phyloP scores from a whole-genome alignment of 2,113 vertebrate species.

The Oncorhynchus masou region DNA sequence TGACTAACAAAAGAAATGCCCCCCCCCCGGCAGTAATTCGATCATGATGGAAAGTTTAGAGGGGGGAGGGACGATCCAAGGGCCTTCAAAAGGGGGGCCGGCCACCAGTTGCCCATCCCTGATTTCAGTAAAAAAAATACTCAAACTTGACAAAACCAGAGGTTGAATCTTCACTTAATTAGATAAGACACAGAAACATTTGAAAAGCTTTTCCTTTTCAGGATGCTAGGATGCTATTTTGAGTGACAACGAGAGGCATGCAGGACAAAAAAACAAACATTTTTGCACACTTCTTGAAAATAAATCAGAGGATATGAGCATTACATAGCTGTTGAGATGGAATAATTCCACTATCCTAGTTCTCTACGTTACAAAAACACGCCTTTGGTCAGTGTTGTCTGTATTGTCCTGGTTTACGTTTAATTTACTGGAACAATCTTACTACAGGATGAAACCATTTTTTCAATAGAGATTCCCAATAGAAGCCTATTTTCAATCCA shows the following conservation, averaged over 20 bases:
- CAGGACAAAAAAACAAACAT: slow-evolving; percentile 51
- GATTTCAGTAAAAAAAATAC: slow-evolving; percentile 45
- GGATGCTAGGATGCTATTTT: slow-evolving; percentile 49
- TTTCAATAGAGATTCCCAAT: too few relatives aligned
- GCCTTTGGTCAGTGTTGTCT: slow-evolving; percentile 68
- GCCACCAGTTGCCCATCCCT: too few relatives aligned
- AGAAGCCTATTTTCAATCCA: too few relatives aligned
- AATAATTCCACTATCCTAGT: slow-evolving; percentile 60
- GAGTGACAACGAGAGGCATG: slow-evolving; percentile 64
- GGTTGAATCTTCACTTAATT: slow-evolving; percentile 60
- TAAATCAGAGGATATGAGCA: slow-evolving; percentile 50
- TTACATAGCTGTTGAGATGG: slow-evolving; percentile 63
- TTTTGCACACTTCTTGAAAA: slow-evolving; percentile 57
- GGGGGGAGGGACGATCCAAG: too few relatives aligned
- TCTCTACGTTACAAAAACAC: slow-evolving; percentile 57
- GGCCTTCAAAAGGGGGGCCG: too few relatives aligned
- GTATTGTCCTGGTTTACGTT: slow-evolving; percentile 36
- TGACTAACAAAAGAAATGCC: too few relatives aligned
- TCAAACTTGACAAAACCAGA: slow-evolving; percentile 46
- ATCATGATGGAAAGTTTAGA: too few relatives aligned
- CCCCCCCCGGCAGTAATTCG: too few relatives aligned
- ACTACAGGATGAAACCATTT: too few relatives aligned
- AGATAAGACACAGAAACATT: slow-evolving; percentile 57
- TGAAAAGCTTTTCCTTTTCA: slow-evolving; percentile 57
- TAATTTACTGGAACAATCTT: neutral